Conservation (phyloP, 2,888 invertebrate species). For the Crioceris asparagi region DNA sequence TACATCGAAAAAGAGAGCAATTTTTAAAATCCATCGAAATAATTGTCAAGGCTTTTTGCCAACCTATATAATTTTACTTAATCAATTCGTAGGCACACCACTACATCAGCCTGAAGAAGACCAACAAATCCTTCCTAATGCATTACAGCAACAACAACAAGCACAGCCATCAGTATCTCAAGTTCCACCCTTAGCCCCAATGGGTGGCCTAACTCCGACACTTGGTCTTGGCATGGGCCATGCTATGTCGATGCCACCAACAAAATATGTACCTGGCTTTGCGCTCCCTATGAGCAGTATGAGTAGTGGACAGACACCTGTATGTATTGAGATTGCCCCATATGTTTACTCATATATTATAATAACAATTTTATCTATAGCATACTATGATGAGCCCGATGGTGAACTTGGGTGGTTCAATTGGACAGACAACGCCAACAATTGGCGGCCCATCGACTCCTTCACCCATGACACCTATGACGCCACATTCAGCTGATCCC, state of each 20-base stretch:
- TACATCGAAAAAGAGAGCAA: no score
- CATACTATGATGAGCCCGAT: constrained; percentile 57
- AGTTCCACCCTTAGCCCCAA: constrained; percentile 46
- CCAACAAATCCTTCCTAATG: constrained; percentile 79
- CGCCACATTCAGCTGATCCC: constrained; percentile 85
- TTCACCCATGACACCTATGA: constrained; percentile 78
- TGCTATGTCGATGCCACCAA: constrained; percentile 55
- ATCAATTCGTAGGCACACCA: constrained; percentile 74
- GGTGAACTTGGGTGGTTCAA: constrained; percentile 55
- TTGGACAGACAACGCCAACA: constrained; percentile 47
- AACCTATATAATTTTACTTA: no score
- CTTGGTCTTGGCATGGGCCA: constrained; percentile 52
- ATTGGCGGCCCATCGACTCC: constrained; percentile 61
- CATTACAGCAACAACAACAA: constrained; percentile 53
- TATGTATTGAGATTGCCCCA: no score
- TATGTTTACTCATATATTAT: no score
- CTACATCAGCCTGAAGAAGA: constrained; percentile 85
- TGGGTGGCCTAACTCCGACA: constrained; percentile 46
- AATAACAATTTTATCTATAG: constrained; percentile 46
- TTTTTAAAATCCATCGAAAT: no score
- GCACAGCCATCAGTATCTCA: constrained; percentile 34
- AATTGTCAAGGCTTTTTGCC: no score
- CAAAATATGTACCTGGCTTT: constrained; percentile 65
- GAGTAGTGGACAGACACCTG: constrained; percentile 84
- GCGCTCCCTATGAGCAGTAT: constrained; percentile 66